These are phyloP conservation scores for Stegostoma tigrinum DNA, from an alignment of 2,113 vertebrate genomes.

Conservation along the genomic window DNA sequence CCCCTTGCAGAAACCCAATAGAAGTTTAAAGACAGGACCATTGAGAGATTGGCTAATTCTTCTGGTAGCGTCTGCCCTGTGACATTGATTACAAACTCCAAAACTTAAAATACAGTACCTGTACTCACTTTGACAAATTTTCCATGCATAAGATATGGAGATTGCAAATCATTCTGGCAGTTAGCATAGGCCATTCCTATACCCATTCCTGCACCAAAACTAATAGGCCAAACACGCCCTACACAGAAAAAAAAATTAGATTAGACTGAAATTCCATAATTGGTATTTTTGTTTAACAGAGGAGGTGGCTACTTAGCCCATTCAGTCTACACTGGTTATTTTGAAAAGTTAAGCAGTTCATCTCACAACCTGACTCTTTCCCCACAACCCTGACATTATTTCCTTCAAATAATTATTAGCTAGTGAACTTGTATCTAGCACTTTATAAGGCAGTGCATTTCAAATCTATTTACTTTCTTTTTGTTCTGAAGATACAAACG, in stretches of 20 bases:
- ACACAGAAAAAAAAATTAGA: conserved; percentile 36
- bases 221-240: conserved; percentile 80
- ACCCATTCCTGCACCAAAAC: conserved; percentile 75
- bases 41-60: neutral
- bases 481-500: neutral
- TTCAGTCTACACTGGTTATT: neutral
- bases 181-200: conserved; percentile 85
- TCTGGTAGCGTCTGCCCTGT: neutral
- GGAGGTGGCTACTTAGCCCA: too few relatives aligned
- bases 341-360: neutral
- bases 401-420: neutral
- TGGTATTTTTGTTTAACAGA: neutral
- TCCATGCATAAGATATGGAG: conserved; percentile 74
- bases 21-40: neutral
- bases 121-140: conserved; percentile 74
- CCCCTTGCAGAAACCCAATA: neutral
- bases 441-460: neutral
- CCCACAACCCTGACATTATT: neutral
- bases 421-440: neutral
- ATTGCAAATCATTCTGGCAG: conserved; percentile 83
- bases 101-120: neutral
- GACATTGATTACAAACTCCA: neutral
- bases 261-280: neutral
- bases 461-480: neutral
- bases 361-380: neutral